Evolutionary conservation across 2,113 vertebrate species (phyloP).

Genomic region (Cinclus mexicanus): DNA sequence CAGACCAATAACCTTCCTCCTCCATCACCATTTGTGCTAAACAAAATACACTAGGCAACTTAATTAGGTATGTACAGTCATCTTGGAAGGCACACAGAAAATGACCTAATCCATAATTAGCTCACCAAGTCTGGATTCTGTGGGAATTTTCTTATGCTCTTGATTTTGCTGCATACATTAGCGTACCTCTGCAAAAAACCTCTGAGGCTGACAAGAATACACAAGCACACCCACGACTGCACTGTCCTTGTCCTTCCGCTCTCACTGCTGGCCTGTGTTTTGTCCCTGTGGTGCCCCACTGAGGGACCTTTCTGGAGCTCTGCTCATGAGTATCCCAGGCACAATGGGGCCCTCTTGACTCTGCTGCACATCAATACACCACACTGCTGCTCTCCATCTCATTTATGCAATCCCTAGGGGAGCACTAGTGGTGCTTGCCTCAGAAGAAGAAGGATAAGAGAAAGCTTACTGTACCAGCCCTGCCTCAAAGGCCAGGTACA

Average conservation of each 20-base stretch:
- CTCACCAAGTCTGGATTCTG: not conserved
- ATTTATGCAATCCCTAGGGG: not conserved
- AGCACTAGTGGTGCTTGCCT: not conserved
- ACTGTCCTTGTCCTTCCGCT: not conserved
- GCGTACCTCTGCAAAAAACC: not conserved
- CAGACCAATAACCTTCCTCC: constrained; percentile 25
- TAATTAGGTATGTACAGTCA: constrained; percentile 15
- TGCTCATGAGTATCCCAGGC: not conserved
- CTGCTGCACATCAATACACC: not conserved
- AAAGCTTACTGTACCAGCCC: not conserved
- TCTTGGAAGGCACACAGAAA: constrained; percentile 44
- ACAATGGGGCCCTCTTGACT: not conserved
- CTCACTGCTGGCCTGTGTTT: rapidly evolving
- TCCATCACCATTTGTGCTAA: not conserved
- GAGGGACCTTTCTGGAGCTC: not conserved
- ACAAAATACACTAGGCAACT: constrained; percentile 6
- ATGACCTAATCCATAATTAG: constrained; percentile 38
- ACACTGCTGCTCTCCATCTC: not conserved
- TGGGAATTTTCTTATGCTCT: not conserved
- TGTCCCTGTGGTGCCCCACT: not conserved
- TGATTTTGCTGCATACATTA: not conserved
- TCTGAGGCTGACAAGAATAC: not conserved
- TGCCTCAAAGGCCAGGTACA: not conserved
- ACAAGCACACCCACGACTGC: not conserved
- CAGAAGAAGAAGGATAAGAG: not conserved